A percentile compares a stretch with the other conserved stretches of the same genome.
phyloP scores from a whole-genome alignment of 2,888 invertebrate species.

The Koerneria pararmatus region DNA sequence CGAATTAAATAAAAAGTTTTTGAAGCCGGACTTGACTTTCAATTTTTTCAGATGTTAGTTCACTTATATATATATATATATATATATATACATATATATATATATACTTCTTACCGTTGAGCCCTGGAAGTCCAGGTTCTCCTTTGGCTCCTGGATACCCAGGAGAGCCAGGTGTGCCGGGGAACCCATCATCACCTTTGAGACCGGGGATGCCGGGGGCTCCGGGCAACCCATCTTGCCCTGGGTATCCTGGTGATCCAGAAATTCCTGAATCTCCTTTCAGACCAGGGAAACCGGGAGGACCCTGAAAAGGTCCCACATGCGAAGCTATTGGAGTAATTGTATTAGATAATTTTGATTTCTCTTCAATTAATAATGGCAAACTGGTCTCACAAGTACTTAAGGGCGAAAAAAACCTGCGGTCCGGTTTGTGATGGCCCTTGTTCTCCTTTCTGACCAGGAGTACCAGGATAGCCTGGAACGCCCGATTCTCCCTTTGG shows the following conservation, averaged over 20 bases:
- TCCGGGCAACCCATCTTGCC: constrained; percentile 42
- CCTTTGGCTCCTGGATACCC: constrained; percentile 57
- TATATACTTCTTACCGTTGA: constrained; percentile 53
- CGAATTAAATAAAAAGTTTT: too few species aligned
- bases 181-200: constrained; percentile 35
- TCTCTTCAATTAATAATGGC: not conserved
- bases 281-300: constrained; percentile 55
- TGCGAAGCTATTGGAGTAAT: constrained; percentile 69
- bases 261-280: constrained; percentile 43
- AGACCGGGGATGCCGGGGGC: constrained; percentile 41
- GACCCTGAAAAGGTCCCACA: constrained; percentile 30
- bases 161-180: constrained; percentile 40
- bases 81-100: too few species aligned
- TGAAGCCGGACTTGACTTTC: too few species aligned
- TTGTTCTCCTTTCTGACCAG: constrained; percentile 41
- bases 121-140: constrained; percentile 53
- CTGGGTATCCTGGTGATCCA: constrained; percentile 35
- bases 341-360: constrained; percentile 4
- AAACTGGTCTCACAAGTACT: not conserved
- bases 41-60: too few species aligned
- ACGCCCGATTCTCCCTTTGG: constrained; percentile 65
- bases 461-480: constrained; percentile 68
- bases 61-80: too few species aligned
- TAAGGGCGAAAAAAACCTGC: constrained; percentile 27
- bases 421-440: constrained; percentile 38